Conservation (phyloP, 2,113 vertebrate genomes). For the Polypterus bichir region DNA sequence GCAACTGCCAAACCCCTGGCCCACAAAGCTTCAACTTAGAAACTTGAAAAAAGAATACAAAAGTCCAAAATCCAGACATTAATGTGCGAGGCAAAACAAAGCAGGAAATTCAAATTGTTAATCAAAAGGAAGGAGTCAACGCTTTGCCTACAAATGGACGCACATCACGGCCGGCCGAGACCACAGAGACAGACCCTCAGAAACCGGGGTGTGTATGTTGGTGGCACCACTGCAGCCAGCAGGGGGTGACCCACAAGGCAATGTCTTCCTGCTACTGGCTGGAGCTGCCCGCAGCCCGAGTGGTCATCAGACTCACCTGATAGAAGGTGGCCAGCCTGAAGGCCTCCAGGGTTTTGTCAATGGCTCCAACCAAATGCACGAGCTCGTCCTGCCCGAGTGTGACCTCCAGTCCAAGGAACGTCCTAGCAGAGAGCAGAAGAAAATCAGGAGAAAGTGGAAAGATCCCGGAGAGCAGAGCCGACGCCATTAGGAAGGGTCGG, state of each 20-base stretch:
- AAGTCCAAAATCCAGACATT: too few relatives aligned
- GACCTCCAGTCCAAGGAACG: constrained; percentile 79
- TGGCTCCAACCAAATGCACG: constrained; percentile 57
- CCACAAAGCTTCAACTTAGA: too few relatives aligned
- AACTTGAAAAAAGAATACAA: too few relatives aligned
- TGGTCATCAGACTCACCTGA: constrained; percentile 46
- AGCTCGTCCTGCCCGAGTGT: constrained; percentile 61
- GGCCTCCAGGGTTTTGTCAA: constrained; percentile 72
- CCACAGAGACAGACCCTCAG: too few relatives aligned
- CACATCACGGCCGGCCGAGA: too few relatives aligned
- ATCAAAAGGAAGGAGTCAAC: too few relatives aligned
- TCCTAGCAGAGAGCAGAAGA: constrained; percentile 44
- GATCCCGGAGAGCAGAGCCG: background rate
- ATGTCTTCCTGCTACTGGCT: background rate
- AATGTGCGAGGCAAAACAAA: too few relatives aligned
- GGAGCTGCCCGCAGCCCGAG: background rate
- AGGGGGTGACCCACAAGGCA: background rate
- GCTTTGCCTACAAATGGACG: too few relatives aligned
- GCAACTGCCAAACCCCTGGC: too few relatives aligned
- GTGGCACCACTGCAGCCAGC: too few relatives aligned
- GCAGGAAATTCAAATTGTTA: too few relatives aligned
- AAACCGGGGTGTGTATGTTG: too few relatives aligned
- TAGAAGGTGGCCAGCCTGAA: constrained; percentile 77
- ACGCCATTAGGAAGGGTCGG: background rate
- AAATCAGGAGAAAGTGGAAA: background rate